Evolutionary conservation across 2,113 vertebrate genomes (phyloP), one percentile per base, ranked within the genome.

Genomic region (Cephalopterus ornatus): DNA sequence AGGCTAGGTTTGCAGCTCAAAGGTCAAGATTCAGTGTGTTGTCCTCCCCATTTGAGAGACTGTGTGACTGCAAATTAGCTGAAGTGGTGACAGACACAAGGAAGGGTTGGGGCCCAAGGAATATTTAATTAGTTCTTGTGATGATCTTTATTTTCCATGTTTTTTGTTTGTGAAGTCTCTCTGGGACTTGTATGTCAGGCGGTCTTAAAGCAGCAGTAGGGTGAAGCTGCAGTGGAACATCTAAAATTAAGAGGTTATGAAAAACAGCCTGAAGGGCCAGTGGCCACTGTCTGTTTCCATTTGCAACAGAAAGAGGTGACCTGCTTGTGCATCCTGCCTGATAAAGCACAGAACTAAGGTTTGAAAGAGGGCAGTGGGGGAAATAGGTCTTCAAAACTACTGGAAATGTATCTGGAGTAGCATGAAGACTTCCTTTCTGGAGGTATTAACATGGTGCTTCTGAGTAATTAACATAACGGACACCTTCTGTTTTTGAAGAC

Each of bases 1-100:
- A 68, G 95, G 95, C 84, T 94, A 96, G 67, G 78, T 86, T 79
- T 93, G 67, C 65, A 58, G 62, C 86, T 68, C 91, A 94, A 33
- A 90, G 81, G 78, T 96, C 24, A 11, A 55, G 62, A 94, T 89
- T 65, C 63, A 92, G n/a, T 20, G 9, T 8, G 1, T 37, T 0
- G 4, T 80, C 21, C 68, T 82, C 61, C 74, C 87, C 63, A 35
- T 86, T 53, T 22, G 62, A 86, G 42, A 33, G 53, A 58, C 39
- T 70, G 67, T 4, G 3, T 86, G 83, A 59, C 70, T 84, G 71
- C 50, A 79, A 82, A 92, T 87, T 50, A 93, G 85, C 63, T 73
- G 42, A 73, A 67, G 37, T 41, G 26, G 35, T 72, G 52, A 89
- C 47, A 75, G 50, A 50, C 30, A 27, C 4, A 59, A 62, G 66